Percentiles rank a stretch among this genome's conserved stretches.
Conservation (phyloP, 1,140 invertebrate species). For the Drosophila repleta region DNA sequence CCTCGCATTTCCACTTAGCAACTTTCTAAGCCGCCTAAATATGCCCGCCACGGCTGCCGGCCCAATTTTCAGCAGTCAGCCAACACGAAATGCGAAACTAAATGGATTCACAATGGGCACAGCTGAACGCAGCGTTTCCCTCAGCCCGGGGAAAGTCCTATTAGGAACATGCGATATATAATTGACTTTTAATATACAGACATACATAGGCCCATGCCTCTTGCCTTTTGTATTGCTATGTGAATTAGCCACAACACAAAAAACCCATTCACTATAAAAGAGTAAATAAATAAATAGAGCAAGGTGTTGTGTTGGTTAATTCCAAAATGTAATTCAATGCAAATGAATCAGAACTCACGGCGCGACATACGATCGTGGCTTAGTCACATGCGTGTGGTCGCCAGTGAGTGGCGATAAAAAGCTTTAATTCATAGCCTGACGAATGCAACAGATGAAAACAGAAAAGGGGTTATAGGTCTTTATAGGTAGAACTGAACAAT, state of each 20-base stretch:
- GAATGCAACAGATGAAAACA: no score
- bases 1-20: constrained; percentile 55
- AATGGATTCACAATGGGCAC: constrained; percentile 76
- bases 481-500: no score
- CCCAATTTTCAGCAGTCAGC: constrained; percentile 22
- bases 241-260: constrained; percentile 33
- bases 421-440: not conserved
- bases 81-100: constrained; percentile 60
- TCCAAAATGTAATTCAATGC: constrained; percentile 12
- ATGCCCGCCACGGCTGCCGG: not conserved
- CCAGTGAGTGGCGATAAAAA: not conserved
- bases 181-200: constrained; percentile 66
- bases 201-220: constrained; percentile 8
- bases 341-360: constrained; percentile 40
- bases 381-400: not conserved
- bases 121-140: not conserved
- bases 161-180: constrained; percentile 76
- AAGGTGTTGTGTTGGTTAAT: constrained; percentile 20
- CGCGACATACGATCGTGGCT: not conserved
- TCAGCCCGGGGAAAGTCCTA: constrained; percentile 26
- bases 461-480: no score
- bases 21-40: constrained; percentile 16
- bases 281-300: constrained; percentile 12
- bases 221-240: constrained; percentile 46
- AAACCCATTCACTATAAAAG: constrained; percentile 4